These are phyloP conservation scores for Tragelaphus imberbis DNA, from an alignment of 2,113 vertebrate genomes.

Conservation along the genomic window DNA sequence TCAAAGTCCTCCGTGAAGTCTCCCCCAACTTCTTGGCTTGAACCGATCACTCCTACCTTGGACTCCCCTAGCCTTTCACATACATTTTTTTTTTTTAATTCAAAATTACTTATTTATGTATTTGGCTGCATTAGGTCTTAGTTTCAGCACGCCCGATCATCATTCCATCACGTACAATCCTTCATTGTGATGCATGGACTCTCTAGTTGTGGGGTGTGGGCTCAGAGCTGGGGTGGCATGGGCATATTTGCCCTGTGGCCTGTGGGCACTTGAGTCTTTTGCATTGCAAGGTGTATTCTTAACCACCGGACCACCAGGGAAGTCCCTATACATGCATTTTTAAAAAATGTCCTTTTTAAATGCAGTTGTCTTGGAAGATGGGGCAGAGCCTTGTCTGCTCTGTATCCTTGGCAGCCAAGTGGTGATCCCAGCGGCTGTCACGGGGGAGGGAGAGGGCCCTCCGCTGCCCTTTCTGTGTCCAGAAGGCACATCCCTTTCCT, in stretches of 20 bases:
- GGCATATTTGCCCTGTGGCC: background rate
- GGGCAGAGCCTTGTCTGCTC: background rate
- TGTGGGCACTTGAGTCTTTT: background rate
- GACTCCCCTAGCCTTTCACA: background rate
- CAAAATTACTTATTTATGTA: background rate
- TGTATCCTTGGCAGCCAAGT: background rate
- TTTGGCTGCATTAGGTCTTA: background rate
- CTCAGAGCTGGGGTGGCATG: background rate
- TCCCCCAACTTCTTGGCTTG: background rate
- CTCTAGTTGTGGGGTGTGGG: background rate
- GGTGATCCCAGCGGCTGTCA: fast-evolving
- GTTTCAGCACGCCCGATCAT: background rate
- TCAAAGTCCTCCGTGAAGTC: background rate
- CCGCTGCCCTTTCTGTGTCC: fast-evolving
- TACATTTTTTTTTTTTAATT: fast-evolving
- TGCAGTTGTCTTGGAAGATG: background rate
- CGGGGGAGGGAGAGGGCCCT: fast-evolving
- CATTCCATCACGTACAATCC: background rate
- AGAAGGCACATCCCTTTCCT: fast-evolving
- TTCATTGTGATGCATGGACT: background rate
- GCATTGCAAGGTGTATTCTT: background rate
- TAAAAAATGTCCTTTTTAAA: background rate
- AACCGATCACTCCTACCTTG: fast-evolving
- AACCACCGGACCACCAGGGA: background rate
- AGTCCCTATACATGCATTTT: fast-evolving